Evolutionary conservation across 2,888 invertebrate genomes (phyloP), one percentile per base, ranked within the genome.

Genomic region (Chymomyza amoena): DNA sequence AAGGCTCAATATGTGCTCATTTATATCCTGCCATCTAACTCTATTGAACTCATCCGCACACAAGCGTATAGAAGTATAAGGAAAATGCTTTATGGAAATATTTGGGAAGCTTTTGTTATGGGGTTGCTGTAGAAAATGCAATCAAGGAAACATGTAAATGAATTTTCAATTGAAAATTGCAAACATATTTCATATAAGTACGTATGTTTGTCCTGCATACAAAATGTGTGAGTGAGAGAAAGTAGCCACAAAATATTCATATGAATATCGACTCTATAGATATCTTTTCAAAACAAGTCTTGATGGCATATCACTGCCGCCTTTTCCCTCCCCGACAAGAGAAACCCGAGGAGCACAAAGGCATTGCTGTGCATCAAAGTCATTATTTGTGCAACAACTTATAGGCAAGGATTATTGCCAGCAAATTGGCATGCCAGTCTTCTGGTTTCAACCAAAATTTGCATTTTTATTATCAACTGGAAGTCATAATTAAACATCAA

Each of bases 121-220:
- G 50, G 66, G 66, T 57, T 18, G 72, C 61, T 62, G 45, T 52
- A 32, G 76, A 75, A 78, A 84, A 84, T 83, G 83, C 84, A 84
- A 84, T 84, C 83, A 84, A 84, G 83, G 83, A 84, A 84, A 77
- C 84, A 83, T 83, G 81, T 81, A 83, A 83, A 84, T 83, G 81
- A 83, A 83, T 84, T 84, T 82, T 73, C 82, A 83, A 83, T 83
- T 82, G 82, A 82, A 84, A 83, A 83, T 83, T 83, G 82, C 83
- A 82, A 82, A 84, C 84, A 84, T 83, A 81, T 84, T 83, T 84
- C 84, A 84, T 16, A 15, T 51, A n/a, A 1, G 18, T 9, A 54
- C 0, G 20, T 10, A 54, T 45, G n/a, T n/a, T n/a, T 45, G 39
- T 13, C 1, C 39, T 13, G 4, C 39, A 45, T 28, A 32, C 0